Conservation (phyloP, 2,113 vertebrate genomes). For the Ramphastos sulfuratus region DNA sequence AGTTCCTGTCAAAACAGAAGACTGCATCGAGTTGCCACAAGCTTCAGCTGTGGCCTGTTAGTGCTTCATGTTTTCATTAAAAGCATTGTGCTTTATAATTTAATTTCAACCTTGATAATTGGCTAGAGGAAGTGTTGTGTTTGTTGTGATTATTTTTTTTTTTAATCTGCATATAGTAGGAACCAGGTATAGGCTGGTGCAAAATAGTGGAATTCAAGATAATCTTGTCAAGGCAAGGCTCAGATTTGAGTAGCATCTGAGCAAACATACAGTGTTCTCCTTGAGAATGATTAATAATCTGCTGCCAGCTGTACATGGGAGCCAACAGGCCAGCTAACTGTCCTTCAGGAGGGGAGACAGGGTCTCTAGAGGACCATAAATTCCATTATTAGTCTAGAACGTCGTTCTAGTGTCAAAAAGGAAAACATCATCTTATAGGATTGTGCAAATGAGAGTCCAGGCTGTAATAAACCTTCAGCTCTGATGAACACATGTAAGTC, state of each 20-base stretch:
- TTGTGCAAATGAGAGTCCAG: background rate
- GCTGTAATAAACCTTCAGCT: background rate
- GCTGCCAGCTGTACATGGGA: background rate
- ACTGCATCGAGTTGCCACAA: background rate
- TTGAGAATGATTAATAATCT: background rate
- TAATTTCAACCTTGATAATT: background rate
- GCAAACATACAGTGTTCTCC: background rate
- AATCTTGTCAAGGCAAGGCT: background rate
- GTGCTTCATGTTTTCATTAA: background rate
- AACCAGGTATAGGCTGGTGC: background rate
- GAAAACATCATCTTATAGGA: background rate
- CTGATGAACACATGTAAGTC: background rate
- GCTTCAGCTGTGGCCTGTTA: background rate
- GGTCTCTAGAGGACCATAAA: background rate
- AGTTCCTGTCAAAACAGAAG: background rate
- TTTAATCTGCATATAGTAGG: background rate
- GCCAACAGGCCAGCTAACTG: background rate
- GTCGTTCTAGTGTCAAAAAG: background rate
- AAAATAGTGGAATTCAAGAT: background rate
- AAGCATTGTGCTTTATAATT: background rate
- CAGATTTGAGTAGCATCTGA: background rate
- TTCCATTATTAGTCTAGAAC: background rate
- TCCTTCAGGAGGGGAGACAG: background rate
- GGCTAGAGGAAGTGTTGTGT: background rate
- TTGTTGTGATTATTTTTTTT: background rate